These are phyloP conservation scores for Agrilus planipennis DNA, from an alignment of 1,140 invertebrate species.

Conservation along the genomic window DNA sequence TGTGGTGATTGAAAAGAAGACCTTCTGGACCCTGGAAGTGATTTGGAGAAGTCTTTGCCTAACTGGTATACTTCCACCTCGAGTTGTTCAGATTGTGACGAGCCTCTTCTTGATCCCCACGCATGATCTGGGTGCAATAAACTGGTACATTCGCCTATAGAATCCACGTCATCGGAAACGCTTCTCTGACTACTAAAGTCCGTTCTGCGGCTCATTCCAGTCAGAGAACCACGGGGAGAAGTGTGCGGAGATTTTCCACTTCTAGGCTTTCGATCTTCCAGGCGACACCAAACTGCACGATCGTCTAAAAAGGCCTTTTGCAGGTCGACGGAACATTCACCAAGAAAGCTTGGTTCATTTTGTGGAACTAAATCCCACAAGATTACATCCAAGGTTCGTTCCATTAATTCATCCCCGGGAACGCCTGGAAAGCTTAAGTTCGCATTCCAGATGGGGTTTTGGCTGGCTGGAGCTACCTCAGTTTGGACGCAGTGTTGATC, in stretches of 20 bases:
- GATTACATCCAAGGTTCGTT: conserved; percentile 70
- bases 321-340: conserved; percentile 69
- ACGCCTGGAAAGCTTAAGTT: conserved; percentile 71
- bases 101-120: conserved; percentile 67
- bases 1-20: conserved; percentile 65
- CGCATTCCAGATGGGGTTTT: conserved; percentile 81
- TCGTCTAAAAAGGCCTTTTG: conserved; percentile 75
- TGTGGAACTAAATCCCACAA: conserved; percentile 76
- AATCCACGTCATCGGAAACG: conserved; percentile 58
- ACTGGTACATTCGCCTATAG: conserved; percentile 56
- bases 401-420: conserved; percentile 62
- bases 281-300: conserved; percentile 73
- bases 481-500: conserved; percentile 63
- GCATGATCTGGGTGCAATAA: conserved; percentile 75
- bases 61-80: conserved; percentile 77
- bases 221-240: conserved; percentile 68
- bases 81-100: conserved; percentile 71
- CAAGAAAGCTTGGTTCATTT: conserved; percentile 69
- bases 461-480: conserved; percentile 66
- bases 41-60: conserved; percentile 72
- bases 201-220: conserved; percentile 42
- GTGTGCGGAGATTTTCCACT: conserved; percentile 57
- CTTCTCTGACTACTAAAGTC: conserved; percentile 56
- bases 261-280: conserved; percentile 64
- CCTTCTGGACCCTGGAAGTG: conserved; percentile 66